These are phyloP conservation scores for Gymnobelideus leadbeateri DNA, from an alignment of 2,113 vertebrate genomes.

Conservation along the genomic window DNA sequence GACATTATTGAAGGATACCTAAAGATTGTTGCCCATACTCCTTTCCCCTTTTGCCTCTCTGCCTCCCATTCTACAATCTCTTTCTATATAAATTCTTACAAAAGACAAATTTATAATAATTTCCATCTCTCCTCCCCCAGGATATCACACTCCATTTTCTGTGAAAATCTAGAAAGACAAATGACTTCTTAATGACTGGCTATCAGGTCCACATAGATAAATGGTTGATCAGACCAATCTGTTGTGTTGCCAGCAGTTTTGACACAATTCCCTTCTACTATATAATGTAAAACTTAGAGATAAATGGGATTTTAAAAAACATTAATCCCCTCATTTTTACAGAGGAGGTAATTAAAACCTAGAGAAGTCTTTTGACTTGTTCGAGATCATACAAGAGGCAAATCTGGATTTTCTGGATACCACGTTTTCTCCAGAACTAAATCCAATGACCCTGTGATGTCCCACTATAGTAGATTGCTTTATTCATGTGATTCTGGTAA, in stretches of 20 bases:
- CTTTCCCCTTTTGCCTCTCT: conserved; percentile 10
- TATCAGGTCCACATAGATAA: neutral
- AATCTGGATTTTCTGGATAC: neutral
- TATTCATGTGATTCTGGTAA: neutral
- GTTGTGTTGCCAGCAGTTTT: neutral
- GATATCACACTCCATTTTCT: conserved; percentile 41
- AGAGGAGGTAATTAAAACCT: neutral
- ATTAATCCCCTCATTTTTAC: neutral
- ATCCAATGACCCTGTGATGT: neutral
- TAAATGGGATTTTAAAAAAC: neutral
- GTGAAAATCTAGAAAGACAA: conserved; percentile 57
- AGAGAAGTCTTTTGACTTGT: neutral
- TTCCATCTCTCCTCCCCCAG: conserved; percentile 33
- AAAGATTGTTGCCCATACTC: neutral
- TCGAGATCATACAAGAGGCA: neutral
- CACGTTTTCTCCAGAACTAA: neutral
- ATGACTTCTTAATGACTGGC: conserved; percentile 24
- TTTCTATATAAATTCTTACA: neutral
- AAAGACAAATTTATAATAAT: conserved; percentile 39
- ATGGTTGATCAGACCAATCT: neutral
- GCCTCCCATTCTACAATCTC: neutral
- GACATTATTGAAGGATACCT: neutral
- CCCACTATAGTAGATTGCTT: neutral
- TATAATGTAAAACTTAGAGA: neutral
- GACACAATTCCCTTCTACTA: neutral